Percentiles rank a stretch among this genome's conserved stretches.
phyloP scores from a whole-genome alignment of 2,888 invertebrate genomes.

The Torymus texanus region DNA sequence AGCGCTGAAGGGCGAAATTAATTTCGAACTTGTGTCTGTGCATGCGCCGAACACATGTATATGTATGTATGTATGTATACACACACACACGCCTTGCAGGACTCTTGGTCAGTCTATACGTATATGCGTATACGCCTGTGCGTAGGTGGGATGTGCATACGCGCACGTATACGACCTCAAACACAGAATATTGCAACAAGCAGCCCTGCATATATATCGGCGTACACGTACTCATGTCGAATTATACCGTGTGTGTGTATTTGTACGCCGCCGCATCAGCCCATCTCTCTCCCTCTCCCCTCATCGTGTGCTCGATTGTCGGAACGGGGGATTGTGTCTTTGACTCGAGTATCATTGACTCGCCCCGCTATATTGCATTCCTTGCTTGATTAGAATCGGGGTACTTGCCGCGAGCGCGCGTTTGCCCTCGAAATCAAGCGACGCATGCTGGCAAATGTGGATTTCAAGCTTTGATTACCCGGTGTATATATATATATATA shows the following conservation, averaged over 20 bases:
- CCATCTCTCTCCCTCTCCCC: too few species aligned
- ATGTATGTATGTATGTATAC: too few species aligned
- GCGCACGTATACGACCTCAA: neutral
- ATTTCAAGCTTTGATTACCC: too few species aligned
- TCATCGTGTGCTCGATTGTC: too few species aligned
- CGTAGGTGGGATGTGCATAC: too few species aligned
- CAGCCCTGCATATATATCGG: neutral
- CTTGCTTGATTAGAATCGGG: slow-evolving; percentile 13
- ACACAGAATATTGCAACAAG: neutral
- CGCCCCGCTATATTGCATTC: slow-evolving; percentile 10
- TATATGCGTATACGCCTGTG: too few species aligned
- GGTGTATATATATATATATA: too few species aligned
- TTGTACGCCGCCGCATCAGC: too few species aligned
- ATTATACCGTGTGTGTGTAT: neutral
- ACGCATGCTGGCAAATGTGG: neutral
- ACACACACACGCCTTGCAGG: too few species aligned
- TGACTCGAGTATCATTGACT: slow-evolving; percentile 10
- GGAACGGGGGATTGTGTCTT: slow-evolving; percentile 11
- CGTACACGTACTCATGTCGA: slow-evolving; percentile 7
- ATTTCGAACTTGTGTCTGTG: neutral
- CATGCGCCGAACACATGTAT: too few species aligned
- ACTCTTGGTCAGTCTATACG: too few species aligned
- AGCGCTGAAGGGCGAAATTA: slow-evolving; percentile 11
- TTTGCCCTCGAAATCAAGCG: neutral
- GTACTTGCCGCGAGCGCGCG: neutral